These are phyloP conservation scores for Lepidothrix coronata DNA, from an alignment of 2,113 vertebrate genomes.

Conservation along the genomic window DNA sequence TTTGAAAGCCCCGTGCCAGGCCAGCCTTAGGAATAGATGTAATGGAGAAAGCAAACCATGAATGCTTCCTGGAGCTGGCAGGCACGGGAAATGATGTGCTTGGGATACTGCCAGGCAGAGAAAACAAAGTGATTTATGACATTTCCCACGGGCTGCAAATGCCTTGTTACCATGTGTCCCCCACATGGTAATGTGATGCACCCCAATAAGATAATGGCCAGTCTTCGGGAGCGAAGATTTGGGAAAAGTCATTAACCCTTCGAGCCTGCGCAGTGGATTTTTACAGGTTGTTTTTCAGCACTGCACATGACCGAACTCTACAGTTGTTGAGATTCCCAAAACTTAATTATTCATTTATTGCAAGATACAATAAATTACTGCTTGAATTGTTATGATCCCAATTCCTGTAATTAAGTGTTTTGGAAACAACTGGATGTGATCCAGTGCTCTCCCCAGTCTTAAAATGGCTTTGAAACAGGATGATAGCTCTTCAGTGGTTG, in stretches of 20 bases:
- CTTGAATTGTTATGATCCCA: not conserved
- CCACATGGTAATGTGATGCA: accelerated
- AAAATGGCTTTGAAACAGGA: not conserved
- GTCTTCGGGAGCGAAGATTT: too few relatives aligned
- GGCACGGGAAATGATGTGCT: accelerated
- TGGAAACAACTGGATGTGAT: not conserved
- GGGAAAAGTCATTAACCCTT: too few relatives aligned
- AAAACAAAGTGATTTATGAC: not conserved
- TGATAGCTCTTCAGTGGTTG: not conserved
- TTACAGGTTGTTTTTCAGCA: not conserved
- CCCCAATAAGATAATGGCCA: too few relatives aligned
- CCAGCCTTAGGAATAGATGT: not conserved
- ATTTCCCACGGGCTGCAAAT: not conserved
- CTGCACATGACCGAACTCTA: not conserved
- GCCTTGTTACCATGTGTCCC: accelerated
- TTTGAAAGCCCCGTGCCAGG: accelerated
- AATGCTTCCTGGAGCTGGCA: accelerated
- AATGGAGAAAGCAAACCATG: not conserved
- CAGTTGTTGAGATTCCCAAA: not conserved
- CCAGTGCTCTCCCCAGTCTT: not conserved
- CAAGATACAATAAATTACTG: not conserved
- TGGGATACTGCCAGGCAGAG: not conserved
- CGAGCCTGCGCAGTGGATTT: too few relatives aligned
- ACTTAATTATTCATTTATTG: not conserved
- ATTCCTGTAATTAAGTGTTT: not conserved